Base-by-base conservation (phyloP, 2,888 invertebrate species). In the Parthenolecanium corni region DNA sequence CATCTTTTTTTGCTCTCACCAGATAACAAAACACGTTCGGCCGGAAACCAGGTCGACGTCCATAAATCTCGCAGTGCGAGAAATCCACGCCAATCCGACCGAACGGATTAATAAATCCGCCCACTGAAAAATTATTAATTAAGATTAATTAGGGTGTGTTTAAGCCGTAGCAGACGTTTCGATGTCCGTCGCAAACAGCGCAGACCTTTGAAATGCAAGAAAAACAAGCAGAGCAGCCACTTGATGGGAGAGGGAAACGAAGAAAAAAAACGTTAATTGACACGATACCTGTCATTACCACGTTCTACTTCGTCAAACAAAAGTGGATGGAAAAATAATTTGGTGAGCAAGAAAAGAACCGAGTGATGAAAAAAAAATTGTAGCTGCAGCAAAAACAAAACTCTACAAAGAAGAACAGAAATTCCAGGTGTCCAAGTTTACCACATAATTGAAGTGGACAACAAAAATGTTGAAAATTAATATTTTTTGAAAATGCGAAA, bases 21-120 rank as follows among this genome's bases (percentile, higher is more conserved):
- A 42, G 18, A 57, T 57, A 16, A 57, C 42, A 31, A 57, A 57
- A 57, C 44, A 57, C 46, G 57, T 46, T 44, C 46, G 57, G 44
- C 57, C 57, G 57, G 57, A 57, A 57, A 57, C 57, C 57, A 57
- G 57, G 57, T 57, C 57, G 57, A 57, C 44, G 42, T 44, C 23
- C 46, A 57, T 57, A 57, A 57, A 57, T 57, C 57, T 57, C 20
- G 42, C 31, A 25, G 57, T 47, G 46, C 44, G 57, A 57, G 57
- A 57, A 57, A 57, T 57, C 46, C 57, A 46, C 57, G 46, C 57
- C 57, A 57, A 57, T 57, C 57, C 44, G 44, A 57, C 24, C 24
- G 31, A 57, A 57, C 23, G 57, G 57, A 57, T 57, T 57, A 57
- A 57, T 57, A 57, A 57, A 57, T 57, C 57, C 57, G 44, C 57